Evolutionary conservation across 30 jellyfish, hydroid and myxozoan genomes (phyloP).

Genomic region (Chrysaora quinquecirrha): DNA sequence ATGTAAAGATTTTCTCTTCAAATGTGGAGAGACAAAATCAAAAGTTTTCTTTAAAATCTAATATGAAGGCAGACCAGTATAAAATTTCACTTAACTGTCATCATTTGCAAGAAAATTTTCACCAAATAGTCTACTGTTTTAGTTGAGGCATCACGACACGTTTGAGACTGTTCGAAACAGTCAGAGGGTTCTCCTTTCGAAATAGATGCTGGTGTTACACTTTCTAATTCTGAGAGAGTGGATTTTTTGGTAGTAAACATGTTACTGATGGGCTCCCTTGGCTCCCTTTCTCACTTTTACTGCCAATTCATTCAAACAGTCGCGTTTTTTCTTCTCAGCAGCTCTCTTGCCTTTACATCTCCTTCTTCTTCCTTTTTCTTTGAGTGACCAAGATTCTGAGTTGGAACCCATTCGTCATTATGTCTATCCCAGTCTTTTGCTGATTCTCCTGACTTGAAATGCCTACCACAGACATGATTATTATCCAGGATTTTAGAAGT

Average conservation of each 20-base stretch:
- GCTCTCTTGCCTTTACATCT: too few species aligned
- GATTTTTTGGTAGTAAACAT: not conserved
- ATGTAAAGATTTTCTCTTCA: not conserved
- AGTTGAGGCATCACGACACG: not conserved
- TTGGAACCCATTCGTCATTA: too few species aligned
- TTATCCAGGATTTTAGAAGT: too few species aligned
- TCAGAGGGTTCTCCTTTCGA: not conserved
- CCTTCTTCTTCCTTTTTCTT: too few species aligned
- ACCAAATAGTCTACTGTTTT: not conserved
- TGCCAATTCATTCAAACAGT: too few species aligned
- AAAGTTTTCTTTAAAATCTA: not conserved
- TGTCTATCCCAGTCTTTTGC: too few species aligned
- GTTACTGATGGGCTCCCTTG: not conserved
- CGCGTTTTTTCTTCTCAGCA: too few species aligned
- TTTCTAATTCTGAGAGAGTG: not conserved
- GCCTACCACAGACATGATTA: too few species aligned
- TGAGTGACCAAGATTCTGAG: too few species aligned
- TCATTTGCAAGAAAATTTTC: not conserved
- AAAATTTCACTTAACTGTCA: not conserved
- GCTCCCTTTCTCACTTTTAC: too few species aligned
- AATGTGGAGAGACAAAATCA: not conserved
- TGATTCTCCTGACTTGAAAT: too few species aligned
- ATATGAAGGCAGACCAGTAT: not conserved
- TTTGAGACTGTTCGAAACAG: not conserved
- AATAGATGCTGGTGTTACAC: not conserved